These are phyloP conservation scores for Zophobas atratus DNA, from an alignment of 1,140 invertebrate genomes.

Conservation along the genomic window DNA sequence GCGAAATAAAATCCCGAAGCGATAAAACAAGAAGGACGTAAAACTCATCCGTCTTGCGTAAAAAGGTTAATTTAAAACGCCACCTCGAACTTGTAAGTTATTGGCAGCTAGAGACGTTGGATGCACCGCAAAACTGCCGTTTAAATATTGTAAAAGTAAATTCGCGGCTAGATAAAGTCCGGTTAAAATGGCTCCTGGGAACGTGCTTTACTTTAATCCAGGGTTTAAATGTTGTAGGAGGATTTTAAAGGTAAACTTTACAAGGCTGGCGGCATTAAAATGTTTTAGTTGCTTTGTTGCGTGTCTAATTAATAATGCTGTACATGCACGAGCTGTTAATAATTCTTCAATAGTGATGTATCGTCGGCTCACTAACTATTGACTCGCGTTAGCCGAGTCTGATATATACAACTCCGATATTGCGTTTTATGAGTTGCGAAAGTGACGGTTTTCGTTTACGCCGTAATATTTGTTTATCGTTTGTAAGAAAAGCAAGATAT, in stretches of 20 bases:
- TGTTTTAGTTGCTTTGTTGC: too few species aligned
- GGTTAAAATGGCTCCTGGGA: background rate
- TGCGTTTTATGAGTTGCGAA: too few species aligned
- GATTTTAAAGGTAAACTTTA: background rate
- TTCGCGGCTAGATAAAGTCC: conserved; percentile 7
- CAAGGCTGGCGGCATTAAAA: background rate
- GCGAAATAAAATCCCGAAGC: background rate
- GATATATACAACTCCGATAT: too few species aligned
- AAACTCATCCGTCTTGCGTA: background rate
- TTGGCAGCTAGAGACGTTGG: background rate
- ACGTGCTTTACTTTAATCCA: background rate
- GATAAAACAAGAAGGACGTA: background rate
- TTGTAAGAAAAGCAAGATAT: background rate
- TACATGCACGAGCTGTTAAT: too few species aligned
- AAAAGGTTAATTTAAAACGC: background rate
- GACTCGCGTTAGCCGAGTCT: too few species aligned
- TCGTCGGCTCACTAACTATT: too few species aligned
- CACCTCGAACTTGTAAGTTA: background rate
- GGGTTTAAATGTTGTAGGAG: background rate
- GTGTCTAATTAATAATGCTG: background rate
- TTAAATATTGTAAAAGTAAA: conserved; percentile 15
- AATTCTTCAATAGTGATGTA: too few species aligned
- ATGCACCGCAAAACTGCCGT: background rate
- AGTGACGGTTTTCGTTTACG: too few species aligned
- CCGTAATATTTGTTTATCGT: too few species aligned